Conservation (phyloP, 1,140 invertebrate species). For the Drosophila paulistorum region DNA sequence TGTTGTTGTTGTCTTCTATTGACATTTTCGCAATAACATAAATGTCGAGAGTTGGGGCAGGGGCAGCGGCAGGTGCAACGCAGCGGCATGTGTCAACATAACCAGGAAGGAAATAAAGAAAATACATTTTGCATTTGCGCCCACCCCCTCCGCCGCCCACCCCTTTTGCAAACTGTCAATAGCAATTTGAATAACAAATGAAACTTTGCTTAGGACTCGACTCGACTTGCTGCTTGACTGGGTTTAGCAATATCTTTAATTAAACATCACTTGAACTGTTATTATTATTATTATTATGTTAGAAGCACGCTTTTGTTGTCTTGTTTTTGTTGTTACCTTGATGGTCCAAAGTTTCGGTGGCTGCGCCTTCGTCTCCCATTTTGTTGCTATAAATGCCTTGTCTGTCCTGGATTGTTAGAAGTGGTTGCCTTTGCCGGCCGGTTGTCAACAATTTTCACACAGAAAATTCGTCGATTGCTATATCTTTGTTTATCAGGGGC, state of each 20-base stretch:
- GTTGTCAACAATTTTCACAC: not conserved
- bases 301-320: not conserved
- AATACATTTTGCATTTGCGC: not conserved
- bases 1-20: constrained; percentile 12
- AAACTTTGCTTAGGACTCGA: constrained; percentile 11
- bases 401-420: not conserved
- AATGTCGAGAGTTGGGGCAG: not conserved
- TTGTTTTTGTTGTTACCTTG: constrained; percentile 35
- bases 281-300: not conserved
- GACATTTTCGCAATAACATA: constrained; percentile 21
- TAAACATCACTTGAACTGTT: not conserved
- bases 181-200: constrained; percentile 8
- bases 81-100: not conserved
- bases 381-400: constrained; percentile 21
- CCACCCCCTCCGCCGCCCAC: not conserved
- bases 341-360: constrained; percentile 37
- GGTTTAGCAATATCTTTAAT: constrained; percentile 4
- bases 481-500: not conserved
- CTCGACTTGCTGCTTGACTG: not conserved
- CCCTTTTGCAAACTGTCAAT: not conserved
- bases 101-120: constrained; percentile 6
- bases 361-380: constrained; percentile 46
- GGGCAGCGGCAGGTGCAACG: not conserved
- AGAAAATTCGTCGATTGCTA: constrained; percentile 1
- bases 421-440: not conserved